phyloP scores from a whole-genome alignment of 2,888 invertebrate genomes.

The Trypoxylon attenuatum region DNA sequence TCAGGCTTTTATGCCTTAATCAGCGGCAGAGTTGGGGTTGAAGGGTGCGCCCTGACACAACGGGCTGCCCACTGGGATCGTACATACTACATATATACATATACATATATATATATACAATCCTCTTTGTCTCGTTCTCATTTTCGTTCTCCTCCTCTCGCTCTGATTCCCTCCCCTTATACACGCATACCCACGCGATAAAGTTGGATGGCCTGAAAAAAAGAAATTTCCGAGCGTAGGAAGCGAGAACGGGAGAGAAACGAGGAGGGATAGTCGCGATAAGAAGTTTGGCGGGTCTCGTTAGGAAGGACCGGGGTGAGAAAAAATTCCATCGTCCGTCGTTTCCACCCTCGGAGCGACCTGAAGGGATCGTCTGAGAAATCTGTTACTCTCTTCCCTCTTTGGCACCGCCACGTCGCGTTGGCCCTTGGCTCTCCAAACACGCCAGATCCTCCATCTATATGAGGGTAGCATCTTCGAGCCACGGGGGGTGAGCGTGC shows the following conservation, averaged over 20 bases:
- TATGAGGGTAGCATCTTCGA: constrained; percentile 44
- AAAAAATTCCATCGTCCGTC: constrained; percentile 32
- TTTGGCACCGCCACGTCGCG: constrained; percentile 34
- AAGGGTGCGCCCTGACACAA: constrained; percentile 51
- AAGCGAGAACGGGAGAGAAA: constrained; percentile 1
- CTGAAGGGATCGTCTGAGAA: constrained; percentile 49
- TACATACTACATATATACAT: constrained; percentile 37
- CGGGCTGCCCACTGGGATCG: constrained; percentile 48
- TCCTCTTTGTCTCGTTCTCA: background rate
- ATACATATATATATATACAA: no score
- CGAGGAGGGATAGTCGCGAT: constrained; percentile 18
- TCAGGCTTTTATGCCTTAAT: constrained; percentile 57
- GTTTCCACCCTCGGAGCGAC: constrained; percentile 2
- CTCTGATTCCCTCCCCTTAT: background rate
- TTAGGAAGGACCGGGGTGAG: constrained; percentile 30
- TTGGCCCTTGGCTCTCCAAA: constrained; percentile 28
- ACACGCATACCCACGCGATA: background rate
- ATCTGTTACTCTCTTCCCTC: constrained; percentile 58
- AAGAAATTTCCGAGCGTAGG: background rate
- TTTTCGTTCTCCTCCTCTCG: background rate
- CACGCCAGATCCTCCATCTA: constrained; percentile 37
- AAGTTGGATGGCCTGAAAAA: background rate
- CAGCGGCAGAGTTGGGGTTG: constrained; percentile 47
- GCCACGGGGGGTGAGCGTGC: constrained; percentile 49
- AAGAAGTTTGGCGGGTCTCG: constrained; percentile 54